Evolutionary conservation across 2,113 vertebrate genomes (phyloP).

Genomic region (Electrona antarctica): DNA sequence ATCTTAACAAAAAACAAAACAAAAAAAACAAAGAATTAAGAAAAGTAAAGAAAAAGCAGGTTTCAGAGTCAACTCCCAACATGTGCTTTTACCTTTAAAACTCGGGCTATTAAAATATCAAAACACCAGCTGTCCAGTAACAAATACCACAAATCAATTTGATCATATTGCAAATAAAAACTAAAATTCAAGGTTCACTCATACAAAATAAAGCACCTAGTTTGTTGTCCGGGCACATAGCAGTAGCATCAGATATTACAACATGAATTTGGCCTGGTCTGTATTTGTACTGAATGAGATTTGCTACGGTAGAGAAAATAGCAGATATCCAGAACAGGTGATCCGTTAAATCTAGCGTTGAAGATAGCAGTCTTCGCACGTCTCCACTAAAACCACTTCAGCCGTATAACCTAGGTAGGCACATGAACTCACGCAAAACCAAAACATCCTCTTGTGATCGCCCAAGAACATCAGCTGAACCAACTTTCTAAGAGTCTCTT

Average conservation of each 20-base stretch:
- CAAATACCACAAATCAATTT: constrained; percentile 28
- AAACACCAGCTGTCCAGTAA: constrained; percentile 53
- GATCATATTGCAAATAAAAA: constrained; percentile 34
- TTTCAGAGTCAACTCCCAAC: constrained; percentile 22
- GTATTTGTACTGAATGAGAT: background rate
- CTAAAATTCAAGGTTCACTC: constrained; percentile 16
- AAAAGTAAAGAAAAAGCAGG: constrained; percentile 41
- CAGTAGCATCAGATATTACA: no score
- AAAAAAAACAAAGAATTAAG: constrained; percentile 19
- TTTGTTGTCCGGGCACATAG: constrained; percentile 20
- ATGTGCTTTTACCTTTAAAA: constrained; percentile 41
- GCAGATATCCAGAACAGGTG: background rate
- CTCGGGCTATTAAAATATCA: constrained; percentile 4
- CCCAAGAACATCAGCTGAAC: constrained; percentile 20
- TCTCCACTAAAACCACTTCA: no score
- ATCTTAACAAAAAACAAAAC: constrained; percentile 5
- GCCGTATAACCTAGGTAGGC: background rate
- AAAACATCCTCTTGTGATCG: constrained; percentile 3
- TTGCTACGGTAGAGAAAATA: background rate
- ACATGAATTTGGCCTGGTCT: no score
- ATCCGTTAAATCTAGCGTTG: background rate
- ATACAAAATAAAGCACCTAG: constrained; percentile 35
- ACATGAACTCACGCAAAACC: background rate
- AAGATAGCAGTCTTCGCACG: no score
- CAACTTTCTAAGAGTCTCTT: background rate